These are phyloP conservation scores for Nannoperca obscura DNA, from an alignment of 2,797 vertebrate genomes.

Conservation along the genomic window DNA sequence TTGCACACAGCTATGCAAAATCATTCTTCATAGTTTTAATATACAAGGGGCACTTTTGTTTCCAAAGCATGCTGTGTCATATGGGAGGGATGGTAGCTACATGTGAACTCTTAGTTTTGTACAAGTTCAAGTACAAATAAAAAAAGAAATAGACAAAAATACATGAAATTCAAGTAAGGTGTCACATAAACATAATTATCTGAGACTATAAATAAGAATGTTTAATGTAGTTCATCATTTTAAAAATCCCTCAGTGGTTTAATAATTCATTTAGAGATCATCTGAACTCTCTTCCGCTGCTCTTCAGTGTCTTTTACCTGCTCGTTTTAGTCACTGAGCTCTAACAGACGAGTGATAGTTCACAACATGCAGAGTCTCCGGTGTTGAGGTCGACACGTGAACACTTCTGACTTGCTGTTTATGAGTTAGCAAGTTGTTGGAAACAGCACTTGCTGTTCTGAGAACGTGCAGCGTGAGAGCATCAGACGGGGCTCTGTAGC, in stretches of 20 bases:
- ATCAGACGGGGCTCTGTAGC: background rate
- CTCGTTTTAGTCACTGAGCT: background rate
- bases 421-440: conserved; percentile 19
- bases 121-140: background rate
- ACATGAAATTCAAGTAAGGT: background rate
- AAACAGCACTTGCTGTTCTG: conserved; percentile 29
- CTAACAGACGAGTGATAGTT: conserved; percentile 6
- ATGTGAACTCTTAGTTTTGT: background rate
- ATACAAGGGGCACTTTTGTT: conserved; percentile 57
- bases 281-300: background rate
- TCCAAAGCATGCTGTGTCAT: conserved; percentile 33
- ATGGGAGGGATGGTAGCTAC: background rate
- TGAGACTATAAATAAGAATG: background rate
- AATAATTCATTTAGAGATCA: background rate
- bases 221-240: background rate
- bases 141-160: background rate
- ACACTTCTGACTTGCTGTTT: conserved; percentile 34
- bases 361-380: conserved; percentile 28
- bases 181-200: background rate
- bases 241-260: background rate
- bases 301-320: background rate
- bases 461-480: conserved; percentile 26
- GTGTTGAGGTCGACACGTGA: conserved; percentile 29
- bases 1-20: conserved; percentile 39
- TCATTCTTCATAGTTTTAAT: conserved; percentile 34